These are phyloP conservation scores for Gorsachius magnificus DNA, from an alignment of 2,797 vertebrate genomes.

Conservation along the genomic window DNA sequence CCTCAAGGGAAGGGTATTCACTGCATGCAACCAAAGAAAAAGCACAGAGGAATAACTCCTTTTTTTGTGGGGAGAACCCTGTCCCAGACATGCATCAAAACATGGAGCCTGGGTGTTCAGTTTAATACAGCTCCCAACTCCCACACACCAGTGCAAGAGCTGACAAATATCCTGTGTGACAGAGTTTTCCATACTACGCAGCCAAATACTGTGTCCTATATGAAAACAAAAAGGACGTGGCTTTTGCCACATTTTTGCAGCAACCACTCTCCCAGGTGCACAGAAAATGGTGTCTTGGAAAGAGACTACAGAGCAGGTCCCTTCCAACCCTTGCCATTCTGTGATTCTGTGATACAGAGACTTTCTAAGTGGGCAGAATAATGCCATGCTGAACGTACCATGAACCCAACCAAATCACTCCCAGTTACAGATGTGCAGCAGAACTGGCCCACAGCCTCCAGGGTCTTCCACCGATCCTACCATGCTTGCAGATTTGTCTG, in stretches of 20 bases:
- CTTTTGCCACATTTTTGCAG: background rate
- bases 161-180: background rate
- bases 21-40: background rate
- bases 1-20: background rate
- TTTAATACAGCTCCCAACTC: background rate
- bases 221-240: background rate
- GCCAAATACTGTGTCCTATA: background rate
- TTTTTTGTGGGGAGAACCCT: background rate
- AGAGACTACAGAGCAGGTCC: background rate
- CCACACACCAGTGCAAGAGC: background rate
- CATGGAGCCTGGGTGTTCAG: background rate
- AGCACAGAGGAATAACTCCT: background rate
- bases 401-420: background rate
- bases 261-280: background rate
- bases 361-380: background rate
- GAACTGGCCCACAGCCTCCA: background rate
- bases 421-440: background rate
- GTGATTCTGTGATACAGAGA: too few species aligned
- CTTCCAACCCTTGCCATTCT: too few species aligned
- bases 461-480: background rate
- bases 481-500: background rate
- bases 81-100: background rate
- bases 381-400: background rate
- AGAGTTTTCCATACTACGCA: background rate
- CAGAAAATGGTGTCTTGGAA: background rate